Evolutionary conservation across 2,113 vertebrate species (phyloP).

Genomic region (Tyto alba): DNA sequence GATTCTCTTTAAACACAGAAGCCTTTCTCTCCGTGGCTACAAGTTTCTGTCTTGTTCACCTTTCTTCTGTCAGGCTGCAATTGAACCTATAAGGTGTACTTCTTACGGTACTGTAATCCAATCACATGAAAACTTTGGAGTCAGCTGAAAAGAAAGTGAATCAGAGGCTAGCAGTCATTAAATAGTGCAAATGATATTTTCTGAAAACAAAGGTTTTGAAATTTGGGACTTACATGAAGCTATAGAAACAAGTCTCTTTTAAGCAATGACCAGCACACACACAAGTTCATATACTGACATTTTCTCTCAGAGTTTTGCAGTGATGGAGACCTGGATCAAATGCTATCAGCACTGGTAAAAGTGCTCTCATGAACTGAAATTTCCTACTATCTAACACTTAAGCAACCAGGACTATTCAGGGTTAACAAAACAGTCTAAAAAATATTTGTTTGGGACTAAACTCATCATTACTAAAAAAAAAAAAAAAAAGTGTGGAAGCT

Average conservation of each 20-base stretch:
- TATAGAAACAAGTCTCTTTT: background rate
- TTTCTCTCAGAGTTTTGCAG: background rate
- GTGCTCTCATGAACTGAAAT: background rate
- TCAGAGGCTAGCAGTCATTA: background rate
- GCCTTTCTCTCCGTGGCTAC: background rate
- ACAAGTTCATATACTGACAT: background rate
- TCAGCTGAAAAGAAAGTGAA: background rate
- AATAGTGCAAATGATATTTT: background rate
- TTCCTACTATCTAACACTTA: background rate
- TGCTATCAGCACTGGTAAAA: background rate
- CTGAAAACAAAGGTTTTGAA: background rate
- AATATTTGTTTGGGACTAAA: background rate
- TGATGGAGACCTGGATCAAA: background rate
- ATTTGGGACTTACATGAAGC: background rate
- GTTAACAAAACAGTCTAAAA: background rate
- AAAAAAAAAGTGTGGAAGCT: background rate
- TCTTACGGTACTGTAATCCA: background rate
- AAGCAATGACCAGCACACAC: background rate
- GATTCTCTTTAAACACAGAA: background rate
- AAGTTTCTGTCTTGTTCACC: background rate
- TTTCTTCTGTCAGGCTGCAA: background rate
- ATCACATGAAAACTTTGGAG: slow-evolving; percentile 45
- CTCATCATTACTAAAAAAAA: background rate
- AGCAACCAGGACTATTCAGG: background rate
- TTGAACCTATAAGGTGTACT: background rate